Evolutionary conservation across 2,797 vertebrate genomes (phyloP).

Genomic region (Eospalax fontanierii): DNA sequence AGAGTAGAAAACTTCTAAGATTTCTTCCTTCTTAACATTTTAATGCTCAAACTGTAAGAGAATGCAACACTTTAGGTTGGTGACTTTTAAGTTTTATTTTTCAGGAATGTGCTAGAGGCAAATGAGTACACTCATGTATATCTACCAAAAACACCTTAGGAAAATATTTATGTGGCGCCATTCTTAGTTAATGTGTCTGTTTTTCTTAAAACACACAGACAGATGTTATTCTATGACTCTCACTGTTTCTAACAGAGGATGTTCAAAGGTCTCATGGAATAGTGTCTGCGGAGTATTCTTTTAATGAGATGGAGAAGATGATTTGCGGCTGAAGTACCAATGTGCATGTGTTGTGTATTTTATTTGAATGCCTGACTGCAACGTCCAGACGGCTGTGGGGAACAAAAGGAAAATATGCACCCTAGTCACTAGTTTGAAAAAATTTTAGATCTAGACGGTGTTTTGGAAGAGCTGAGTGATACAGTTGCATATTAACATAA

Average conservation of each 20-base stretch:
- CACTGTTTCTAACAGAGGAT: constrained; percentile 43
- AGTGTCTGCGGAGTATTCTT: neutral
- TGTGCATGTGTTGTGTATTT: neutral
- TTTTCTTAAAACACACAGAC: constrained; percentile 52
- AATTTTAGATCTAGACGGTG: constrained; percentile 53
- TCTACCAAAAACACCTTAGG: constrained; percentile 58
- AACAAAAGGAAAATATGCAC: neutral
- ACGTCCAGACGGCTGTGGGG: constrained; percentile 4
- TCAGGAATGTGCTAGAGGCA: constrained; percentile 43
- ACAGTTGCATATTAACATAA: constrained; percentile 72
- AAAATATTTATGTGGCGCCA: constrained; percentile 60
- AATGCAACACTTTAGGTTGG: constrained; percentile 46
- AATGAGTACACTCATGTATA: constrained; percentile 20
- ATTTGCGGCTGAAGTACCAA: neutral
- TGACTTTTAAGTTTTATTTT: constrained; percentile 73
- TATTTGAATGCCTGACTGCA: neutral
- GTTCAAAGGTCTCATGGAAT: constrained; percentile 4
- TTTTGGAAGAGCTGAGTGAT: constrained; percentile 27
- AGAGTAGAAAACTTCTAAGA: constrained; percentile 67
- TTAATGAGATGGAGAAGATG: constrained; percentile 26
- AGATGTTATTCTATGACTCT: constrained; percentile 26
- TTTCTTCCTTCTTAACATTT: constrained; percentile 72
- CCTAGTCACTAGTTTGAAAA: neutral
- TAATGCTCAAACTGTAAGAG: constrained; percentile 65
- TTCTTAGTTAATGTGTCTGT: constrained; percentile 48